Conservation (phyloP, 2,888 invertebrate genomes). For the Caenorhabditis sp. region DNA sequence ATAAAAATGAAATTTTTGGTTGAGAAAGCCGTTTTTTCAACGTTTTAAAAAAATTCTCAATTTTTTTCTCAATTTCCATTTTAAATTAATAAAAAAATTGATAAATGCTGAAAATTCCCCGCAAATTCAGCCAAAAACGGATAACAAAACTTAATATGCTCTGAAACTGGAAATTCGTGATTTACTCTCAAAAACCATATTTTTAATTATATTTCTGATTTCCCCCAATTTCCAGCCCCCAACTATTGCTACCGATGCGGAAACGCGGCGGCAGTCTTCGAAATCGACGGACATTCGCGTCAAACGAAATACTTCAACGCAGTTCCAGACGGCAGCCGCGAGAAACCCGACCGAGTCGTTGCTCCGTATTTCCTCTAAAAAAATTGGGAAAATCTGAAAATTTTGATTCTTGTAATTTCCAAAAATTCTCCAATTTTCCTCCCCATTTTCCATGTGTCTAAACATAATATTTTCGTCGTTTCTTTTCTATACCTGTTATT, state of each 20-base stretch:
- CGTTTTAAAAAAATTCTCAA: slow-evolving; percentile 3
- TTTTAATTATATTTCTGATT: too few relatives aligned
- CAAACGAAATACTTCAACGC: slow-evolving; percentile 88
- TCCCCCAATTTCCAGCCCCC: slow-evolving; percentile 93
- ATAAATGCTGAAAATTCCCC: not conserved
- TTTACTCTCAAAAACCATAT: too few relatives aligned
- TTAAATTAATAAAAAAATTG: too few relatives aligned
- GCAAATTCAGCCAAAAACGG: too few relatives aligned
- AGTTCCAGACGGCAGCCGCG: slow-evolving; percentile 90
- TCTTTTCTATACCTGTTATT: too few relatives aligned
- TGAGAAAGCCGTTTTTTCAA: too few relatives aligned
- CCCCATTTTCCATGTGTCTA: slow-evolving; percentile 1
- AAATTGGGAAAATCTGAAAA: slow-evolving; percentile 59
- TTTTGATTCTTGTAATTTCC: not conserved
- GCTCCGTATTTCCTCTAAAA: slow-evolving; percentile 95
- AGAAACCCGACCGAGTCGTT: slow-evolving; percentile 93
- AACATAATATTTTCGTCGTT: slow-evolving; percentile 15
- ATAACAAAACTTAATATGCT: too few relatives aligned
- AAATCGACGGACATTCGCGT: slow-evolving; percentile 85
- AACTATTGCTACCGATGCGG: slow-evolving; percentile 99
- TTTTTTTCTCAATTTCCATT: not conserved
- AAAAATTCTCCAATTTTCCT: not conserved
- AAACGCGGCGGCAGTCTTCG: slow-evolving; percentile 96
- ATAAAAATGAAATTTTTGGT: too few relatives aligned
- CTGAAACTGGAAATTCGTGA: too few relatives aligned